These are phyloP conservation scores for Hepsetus odoe DNA, from an alignment of 2,113 vertebrate species.

Conservation along the genomic window DNA sequence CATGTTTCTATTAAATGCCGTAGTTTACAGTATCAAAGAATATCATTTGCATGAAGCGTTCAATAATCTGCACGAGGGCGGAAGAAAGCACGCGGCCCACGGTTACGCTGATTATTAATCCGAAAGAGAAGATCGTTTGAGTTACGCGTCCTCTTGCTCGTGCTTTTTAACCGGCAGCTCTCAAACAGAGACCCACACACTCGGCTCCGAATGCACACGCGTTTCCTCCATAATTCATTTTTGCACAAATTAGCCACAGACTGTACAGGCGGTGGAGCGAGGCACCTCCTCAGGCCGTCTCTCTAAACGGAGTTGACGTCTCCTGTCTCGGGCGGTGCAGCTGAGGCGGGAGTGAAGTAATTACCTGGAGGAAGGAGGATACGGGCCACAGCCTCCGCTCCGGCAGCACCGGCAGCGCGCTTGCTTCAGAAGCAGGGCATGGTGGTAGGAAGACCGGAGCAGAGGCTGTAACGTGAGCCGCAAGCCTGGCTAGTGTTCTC, in stretches of 20 bases:
- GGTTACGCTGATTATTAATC: too few relatives aligned
- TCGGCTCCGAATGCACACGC: background rate
- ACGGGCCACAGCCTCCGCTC: conserved; percentile 45
- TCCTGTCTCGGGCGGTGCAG: conserved; percentile 40
- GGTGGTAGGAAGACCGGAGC: conserved; percentile 16
- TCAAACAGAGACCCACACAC: background rate
- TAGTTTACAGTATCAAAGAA: too few relatives aligned
- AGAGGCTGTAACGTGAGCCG: conserved; percentile 40
- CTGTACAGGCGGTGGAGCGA: conserved; percentile 36
- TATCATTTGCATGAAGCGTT: too few relatives aligned
- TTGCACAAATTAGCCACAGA: conserved; percentile 45
- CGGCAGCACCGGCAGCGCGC: conserved; percentile 9
- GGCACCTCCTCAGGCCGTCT: conserved; percentile 32
- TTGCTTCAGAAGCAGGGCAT: conserved; percentile 23
- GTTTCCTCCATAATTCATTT: conserved; percentile 49
- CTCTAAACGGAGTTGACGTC: conserved; percentile 48
- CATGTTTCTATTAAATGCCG: too few relatives aligned
- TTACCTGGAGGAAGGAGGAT: conserved; percentile 56
- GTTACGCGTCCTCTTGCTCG: background rate
- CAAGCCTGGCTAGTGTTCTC: conserved; percentile 35
- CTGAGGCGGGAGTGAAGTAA: conserved; percentile 39
- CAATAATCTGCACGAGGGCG: too few relatives aligned
- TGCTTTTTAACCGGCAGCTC: conserved; percentile 2
- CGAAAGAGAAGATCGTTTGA: too few relatives aligned
- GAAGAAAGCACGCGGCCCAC: too few relatives aligned